Evolutionary conservation across 2,888 invertebrate species (phyloP), one percentile per base, ranked within the genome.

Genomic region (Drosophila tripunctata): DNA sequence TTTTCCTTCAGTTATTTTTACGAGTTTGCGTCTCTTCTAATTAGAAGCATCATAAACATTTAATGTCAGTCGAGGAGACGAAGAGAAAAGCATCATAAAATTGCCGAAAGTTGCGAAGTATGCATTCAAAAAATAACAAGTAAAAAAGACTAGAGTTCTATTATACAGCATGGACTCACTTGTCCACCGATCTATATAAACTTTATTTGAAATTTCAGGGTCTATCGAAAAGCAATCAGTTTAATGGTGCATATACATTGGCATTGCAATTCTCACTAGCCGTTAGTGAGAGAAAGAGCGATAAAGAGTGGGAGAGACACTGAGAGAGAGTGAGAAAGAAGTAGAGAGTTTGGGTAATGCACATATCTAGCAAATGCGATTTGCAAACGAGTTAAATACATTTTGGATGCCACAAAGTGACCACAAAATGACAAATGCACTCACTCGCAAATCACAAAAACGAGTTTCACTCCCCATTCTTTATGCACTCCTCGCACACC

Each of bases 31-130:
- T 60, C 45, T 33, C 52, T 76, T 65, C 86, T 85, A 80, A 80
- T 80, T 80, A 80, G 79, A 73, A 61, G 72, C 67, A 51, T 57
- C 83, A 62, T 86, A 83, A 81, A 81, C 75, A 77, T 83, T 86
- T 77, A 70, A 74, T 80, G 77, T 10, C 38, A 27, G 27, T n/a
- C 47, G 17, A 41, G n/a, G n/a, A n/a, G n/a, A n/a, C n/a, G n/a
- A n/a, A n/a, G n/a, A n/a, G n/a, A n/a, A n/a, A n/a, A n/a, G 22
- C 14, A 10, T 38, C 30, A 22, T 51, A 58, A 58, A 57, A 30
- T 12, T 31, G n/a, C 2, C 31, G 15, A 40, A 10, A 30, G 12
- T 24, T 24, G 10, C 24, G 14, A 15, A 43, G 12, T n/a, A n/a
- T n/a, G n/a, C n/a, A n/a, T n/a, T n/a, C n/a, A n/a, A n/a, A n/a